Evolutionary conservation across 2,797 vertebrate genomes (phyloP).

Genomic region (Protonibea diacanthus): DNA sequence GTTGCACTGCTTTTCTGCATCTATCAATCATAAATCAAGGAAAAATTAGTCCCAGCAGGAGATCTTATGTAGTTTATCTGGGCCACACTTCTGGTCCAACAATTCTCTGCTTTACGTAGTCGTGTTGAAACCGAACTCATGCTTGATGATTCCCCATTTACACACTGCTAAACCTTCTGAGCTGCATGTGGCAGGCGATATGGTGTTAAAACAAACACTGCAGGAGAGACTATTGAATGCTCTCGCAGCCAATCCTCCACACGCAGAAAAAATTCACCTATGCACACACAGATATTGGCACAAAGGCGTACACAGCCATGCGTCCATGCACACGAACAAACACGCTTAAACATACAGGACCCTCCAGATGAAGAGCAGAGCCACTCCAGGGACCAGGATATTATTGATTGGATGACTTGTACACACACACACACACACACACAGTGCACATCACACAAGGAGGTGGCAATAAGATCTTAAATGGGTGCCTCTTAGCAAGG

Average conservation of each 20-base stretch:
- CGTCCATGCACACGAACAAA: conserved; percentile 1
- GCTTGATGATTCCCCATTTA: conserved; percentile 36
- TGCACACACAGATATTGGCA: background rate
- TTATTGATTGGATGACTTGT: conserved; percentile 30
- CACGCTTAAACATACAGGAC: background rate
- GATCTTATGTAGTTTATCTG: conserved; percentile 61
- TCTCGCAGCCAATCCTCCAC: conserved; percentile 12
- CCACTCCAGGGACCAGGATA: background rate
- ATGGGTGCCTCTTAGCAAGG: conserved; percentile 15
- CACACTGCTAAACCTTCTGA: conserved; percentile 33
- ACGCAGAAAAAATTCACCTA: background rate
- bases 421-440: background rate
- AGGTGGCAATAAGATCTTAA: conserved; percentile 28
- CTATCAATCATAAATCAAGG: conserved; percentile 79
- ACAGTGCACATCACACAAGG: background rate
- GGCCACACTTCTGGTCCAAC: conserved; percentile 58
- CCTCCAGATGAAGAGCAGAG: background rate
- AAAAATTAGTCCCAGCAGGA: conserved; percentile 55
- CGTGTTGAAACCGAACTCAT: conserved; percentile 22
- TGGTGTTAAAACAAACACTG: conserved; percentile 47
- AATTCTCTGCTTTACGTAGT: conserved; percentile 40
- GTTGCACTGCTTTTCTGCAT: conserved; percentile 64
- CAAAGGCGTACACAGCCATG: background rate
- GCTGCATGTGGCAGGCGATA: conserved; percentile 35
- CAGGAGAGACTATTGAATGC: conserved; percentile 21